Conservation (phyloP, 2,113 vertebrate species). For the Vulpes ferrilata region DNA sequence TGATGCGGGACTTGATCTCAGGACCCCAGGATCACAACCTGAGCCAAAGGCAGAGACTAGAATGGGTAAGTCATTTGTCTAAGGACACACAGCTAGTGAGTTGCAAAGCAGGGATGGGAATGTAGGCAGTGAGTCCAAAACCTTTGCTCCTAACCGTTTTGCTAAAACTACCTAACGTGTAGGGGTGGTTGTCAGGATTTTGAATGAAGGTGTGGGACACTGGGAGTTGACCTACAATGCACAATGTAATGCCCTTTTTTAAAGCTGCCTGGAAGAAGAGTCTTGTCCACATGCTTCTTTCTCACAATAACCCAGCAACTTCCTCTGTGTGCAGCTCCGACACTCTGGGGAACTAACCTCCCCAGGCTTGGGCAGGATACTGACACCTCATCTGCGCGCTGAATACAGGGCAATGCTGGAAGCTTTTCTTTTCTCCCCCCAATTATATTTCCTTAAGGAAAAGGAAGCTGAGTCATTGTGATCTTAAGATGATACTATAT, state of each 20-base stretch:
- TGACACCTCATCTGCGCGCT: not conserved
- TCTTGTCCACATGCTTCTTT: not conserved
- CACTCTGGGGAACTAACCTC: not conserved
- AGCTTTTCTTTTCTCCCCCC: too few relatives aligned
- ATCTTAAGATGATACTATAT: not conserved
- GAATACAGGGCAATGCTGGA: not conserved
- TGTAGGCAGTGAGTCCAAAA: not conserved
- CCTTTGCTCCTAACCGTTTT: not conserved
- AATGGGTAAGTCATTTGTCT: not conserved
- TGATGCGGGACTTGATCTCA: too few relatives aligned
- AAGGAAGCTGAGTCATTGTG: constrained; percentile 14
- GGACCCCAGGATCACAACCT: too few relatives aligned
- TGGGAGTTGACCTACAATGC: not conserved
- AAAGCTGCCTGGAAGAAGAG: not conserved
- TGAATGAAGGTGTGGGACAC: not conserved
- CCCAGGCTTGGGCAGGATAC: fast-evolving
- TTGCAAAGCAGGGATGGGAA: not conserved
- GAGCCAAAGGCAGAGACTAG: too few relatives aligned
- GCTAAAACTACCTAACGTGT: not conserved
- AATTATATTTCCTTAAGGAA: constrained; percentile 21
- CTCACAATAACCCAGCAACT: not conserved
- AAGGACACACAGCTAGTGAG: not conserved
- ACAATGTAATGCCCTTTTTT: not conserved
- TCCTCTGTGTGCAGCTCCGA: not conserved
- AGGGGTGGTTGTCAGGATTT: not conserved